Percentiles rank a stretch among this genome's conserved stretches.
Conservation (phyloP, 1,140 invertebrate species). For the Phenacoccus solenopsis region DNA sequence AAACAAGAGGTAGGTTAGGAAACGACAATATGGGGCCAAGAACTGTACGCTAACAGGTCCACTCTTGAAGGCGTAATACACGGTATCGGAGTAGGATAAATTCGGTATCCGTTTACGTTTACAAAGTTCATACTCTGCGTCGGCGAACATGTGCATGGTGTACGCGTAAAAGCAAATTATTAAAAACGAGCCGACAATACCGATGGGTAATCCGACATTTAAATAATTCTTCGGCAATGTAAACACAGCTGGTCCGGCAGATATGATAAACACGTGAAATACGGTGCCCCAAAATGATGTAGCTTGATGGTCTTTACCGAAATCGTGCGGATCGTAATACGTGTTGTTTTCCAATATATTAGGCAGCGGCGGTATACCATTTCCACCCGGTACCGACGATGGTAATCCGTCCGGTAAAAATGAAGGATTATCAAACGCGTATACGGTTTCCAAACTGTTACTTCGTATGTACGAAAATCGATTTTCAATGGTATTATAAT, state of each 20-base stretch:
- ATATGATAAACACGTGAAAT: background rate
- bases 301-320: background rate
- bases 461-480: background rate
- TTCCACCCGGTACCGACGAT: background rate
- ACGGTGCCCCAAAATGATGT: conserved; percentile 6
- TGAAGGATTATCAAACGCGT: background rate
- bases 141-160: background rate
- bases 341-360: background rate
- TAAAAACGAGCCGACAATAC: background rate
- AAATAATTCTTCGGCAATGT: background rate
- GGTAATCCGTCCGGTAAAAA: background rate
- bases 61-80: conserved; percentile 43
- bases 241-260: background rate
- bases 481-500: background rate
- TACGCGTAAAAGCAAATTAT: background rate
- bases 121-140: conserved; percentile 37
- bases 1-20: background rate
- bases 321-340: background rate
- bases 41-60: conserved; percentile 41
- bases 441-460: background rate
- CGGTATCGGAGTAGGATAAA: conserved; percentile 47
- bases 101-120: conserved; percentile 39
- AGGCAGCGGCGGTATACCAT: background rate
- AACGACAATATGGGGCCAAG: conserved; percentile 33
- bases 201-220: background rate